phyloP scores from a whole-genome alignment of 2,888 invertebrate species.

The Nomada hirtipes region DNA sequence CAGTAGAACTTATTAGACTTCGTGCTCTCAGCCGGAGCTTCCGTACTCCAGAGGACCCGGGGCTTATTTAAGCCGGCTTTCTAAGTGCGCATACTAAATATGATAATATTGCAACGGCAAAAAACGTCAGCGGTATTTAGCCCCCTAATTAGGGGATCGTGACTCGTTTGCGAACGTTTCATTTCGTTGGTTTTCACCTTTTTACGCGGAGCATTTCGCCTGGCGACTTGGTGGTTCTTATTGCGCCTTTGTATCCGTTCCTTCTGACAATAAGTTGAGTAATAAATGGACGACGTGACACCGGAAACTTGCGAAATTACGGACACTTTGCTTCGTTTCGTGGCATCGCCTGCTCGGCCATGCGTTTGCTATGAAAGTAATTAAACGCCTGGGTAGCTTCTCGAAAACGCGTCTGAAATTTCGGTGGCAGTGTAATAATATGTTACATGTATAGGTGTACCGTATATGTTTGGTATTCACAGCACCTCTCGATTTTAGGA shows the following conservation, averaged over 20 bases:
- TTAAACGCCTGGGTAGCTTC: slow-evolving; percentile 45
- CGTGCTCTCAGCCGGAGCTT: slow-evolving; percentile 76
- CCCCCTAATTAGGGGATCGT: slow-evolving; percentile 84
- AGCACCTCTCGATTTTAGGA: no score
- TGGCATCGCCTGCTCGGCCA: slow-evolving; percentile 1
- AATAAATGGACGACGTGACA: slow-evolving; percentile 68
- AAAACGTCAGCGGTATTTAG: slow-evolving; percentile 84
- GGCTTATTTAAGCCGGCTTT: slow-evolving; percentile 83
- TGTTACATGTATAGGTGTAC: no score
- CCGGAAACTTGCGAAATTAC: slow-evolving; percentile 52
- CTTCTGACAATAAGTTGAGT: slow-evolving; percentile 66
- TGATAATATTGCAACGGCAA: slow-evolving; percentile 84
- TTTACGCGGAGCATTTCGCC: slow-evolving; percentile 51
- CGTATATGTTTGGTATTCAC: no score
- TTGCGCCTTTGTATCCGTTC: slow-evolving; percentile 66
- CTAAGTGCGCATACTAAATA: slow-evolving; percentile 84
- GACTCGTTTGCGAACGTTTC: slow-evolving; percentile 83
- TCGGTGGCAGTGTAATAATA: neutral
- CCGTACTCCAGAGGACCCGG: slow-evolving; percentile 76
- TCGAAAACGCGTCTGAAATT: slow-evolving; percentile 39
- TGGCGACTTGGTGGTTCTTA: slow-evolving; percentile 57
- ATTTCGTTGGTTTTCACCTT: slow-evolving; percentile 76
- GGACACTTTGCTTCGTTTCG: slow-evolving; percentile 40
- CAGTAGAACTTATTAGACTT: slow-evolving; percentile 82
- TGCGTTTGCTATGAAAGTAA: slow-evolving; percentile 34